These are phyloP conservation scores for Lasioglossum zephyrum DNA, from an alignment of 2,888 invertebrate species.

Conservation along the genomic window DNA sequence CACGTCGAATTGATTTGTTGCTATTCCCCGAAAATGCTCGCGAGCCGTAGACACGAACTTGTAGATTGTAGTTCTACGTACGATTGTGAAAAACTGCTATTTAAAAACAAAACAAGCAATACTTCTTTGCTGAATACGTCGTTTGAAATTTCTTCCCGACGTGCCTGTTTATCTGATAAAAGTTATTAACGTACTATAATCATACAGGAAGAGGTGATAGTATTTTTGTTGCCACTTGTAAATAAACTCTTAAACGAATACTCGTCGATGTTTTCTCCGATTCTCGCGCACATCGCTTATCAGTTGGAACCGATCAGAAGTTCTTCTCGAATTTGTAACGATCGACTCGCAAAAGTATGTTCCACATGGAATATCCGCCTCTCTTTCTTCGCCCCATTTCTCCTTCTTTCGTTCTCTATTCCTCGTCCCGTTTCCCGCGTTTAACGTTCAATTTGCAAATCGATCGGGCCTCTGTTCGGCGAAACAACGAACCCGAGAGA, in stretches of 20 bases:
- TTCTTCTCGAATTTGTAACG: not conserved
- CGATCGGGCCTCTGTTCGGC: not conserved
- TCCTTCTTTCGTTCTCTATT: not conserved
- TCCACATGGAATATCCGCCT: not conserved
- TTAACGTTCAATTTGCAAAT: not conserved
- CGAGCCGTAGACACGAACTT: constrained; percentile 44
- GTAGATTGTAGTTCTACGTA: constrained; percentile 55
- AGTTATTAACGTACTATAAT: constrained; percentile 65
- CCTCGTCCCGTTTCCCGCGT: not conserved
- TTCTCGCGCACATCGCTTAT: not conserved
- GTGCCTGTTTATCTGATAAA: constrained; percentile 62
- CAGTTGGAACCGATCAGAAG: not conserved
- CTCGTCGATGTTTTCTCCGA: not conserved
- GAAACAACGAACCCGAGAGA: constrained; percentile 8
- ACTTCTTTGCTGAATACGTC: constrained; percentile 54
- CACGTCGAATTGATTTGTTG: constrained; percentile 33
- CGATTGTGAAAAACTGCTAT: constrained; percentile 54
- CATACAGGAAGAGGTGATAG: constrained; percentile 65
- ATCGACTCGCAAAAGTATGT: not conserved
- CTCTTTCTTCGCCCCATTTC: not conserved
- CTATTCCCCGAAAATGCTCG: constrained; percentile 32
- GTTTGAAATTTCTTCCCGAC: constrained; percentile 60
- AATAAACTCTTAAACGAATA: constrained; percentile 64
- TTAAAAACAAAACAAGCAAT: constrained; percentile 50
- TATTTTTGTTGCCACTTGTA: constrained; percentile 68